These are phyloP conservation scores for Phenacoccus solenopsis DNA, from an alignment of 1,140 invertebrate genomes.

Conservation along the genomic window DNA sequence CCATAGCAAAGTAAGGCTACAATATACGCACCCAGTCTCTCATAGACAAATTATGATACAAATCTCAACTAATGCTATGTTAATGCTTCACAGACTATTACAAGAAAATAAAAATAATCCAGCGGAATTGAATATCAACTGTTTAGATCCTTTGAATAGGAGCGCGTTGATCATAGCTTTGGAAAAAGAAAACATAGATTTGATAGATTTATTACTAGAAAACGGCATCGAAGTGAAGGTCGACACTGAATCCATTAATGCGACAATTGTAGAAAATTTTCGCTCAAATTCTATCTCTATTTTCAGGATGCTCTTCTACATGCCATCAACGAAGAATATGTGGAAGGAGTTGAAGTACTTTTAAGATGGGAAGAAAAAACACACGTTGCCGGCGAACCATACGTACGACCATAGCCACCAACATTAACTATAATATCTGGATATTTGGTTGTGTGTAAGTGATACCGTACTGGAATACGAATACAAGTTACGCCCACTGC, in stretches of 20 bases:
- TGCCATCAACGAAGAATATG: conserved; percentile 87
- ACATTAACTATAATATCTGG: too few relatives aligned
- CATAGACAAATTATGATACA: neutral
- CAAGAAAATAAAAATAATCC: conserved; percentile 47
- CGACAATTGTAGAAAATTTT: too few relatives aligned
- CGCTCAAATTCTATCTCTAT: neutral
- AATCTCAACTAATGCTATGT: neutral
- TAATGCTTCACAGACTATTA: conserved; percentile 41
- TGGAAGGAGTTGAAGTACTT: conserved; percentile 84
- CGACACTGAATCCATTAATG: neutral
- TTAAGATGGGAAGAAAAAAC: conserved; percentile 73
- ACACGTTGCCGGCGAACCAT: conserved; percentile 58
- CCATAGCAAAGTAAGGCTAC: conserved; percentile 53
- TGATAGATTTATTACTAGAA: conserved; percentile 65
- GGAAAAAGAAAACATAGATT: conserved; percentile 91
- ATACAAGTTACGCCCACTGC: too few relatives aligned
- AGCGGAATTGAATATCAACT: conserved; percentile 76
- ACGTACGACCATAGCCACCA: conserved; percentile 55
- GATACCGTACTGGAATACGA: too few relatives aligned
- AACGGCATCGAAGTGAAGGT: conserved; percentile 60
- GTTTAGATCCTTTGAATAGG: conserved; percentile 83
- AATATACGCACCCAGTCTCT: too few relatives aligned
- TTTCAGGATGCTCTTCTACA: conserved; percentile 62
- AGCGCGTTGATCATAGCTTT: conserved; percentile 81
- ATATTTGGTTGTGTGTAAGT: too few relatives aligned